Conservation (phyloP, 2,888 invertebrate species). For the Coelinius sp. region DNA sequence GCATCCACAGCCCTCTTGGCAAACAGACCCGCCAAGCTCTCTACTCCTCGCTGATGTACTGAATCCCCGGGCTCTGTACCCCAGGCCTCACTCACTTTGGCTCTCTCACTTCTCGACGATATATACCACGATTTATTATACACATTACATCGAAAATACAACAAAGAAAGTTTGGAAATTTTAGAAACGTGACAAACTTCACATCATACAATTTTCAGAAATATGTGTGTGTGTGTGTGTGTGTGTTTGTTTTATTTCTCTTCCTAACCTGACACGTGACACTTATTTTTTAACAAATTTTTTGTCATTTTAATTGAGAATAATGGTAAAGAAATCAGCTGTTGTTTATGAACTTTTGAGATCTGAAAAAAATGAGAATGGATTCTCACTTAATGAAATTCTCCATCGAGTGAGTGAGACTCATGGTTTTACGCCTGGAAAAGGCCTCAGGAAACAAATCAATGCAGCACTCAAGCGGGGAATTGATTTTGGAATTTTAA, state of each 20-base stretch:
- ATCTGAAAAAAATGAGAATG: slow-evolving; percentile 48
- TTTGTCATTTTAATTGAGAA: neutral
- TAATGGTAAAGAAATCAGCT: slow-evolving; percentile 52
- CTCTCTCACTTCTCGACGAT: slow-evolving; percentile 29
- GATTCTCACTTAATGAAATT: slow-evolving; percentile 56
- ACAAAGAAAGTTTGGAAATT: neutral
- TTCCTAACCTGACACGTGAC: neutral
- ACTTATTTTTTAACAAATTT: neutral
- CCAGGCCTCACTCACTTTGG: slow-evolving; percentile 13
- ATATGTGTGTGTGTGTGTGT: neutral
- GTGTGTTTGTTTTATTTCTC: too few species aligned
- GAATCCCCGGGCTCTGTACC: slow-evolving; percentile 53
- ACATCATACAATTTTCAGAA: too few species aligned
- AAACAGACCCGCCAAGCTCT: slow-evolving; percentile 53
- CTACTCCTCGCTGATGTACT: slow-evolving; percentile 44
- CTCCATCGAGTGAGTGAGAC: slow-evolving; percentile 52
- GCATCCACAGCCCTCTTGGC: slow-evolving; percentile 62
- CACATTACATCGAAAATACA: slow-evolving; percentile 1
- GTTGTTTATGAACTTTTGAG: slow-evolving; percentile 57
- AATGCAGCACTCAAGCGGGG: slow-evolving; percentile 58
- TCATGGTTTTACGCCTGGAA: slow-evolving; percentile 52
- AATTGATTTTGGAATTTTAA: slow-evolving; percentile 60
- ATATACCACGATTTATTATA: slow-evolving; percentile 33
- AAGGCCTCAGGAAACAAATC: slow-evolving; percentile 54
- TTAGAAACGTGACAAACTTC: too few species aligned